Percentiles rank a stretch among this genome's conserved stretches.
Evolutionary conservation across 2,888 invertebrate species (phyloP).

Genomic region (Dicroscelio sp.): DNA sequence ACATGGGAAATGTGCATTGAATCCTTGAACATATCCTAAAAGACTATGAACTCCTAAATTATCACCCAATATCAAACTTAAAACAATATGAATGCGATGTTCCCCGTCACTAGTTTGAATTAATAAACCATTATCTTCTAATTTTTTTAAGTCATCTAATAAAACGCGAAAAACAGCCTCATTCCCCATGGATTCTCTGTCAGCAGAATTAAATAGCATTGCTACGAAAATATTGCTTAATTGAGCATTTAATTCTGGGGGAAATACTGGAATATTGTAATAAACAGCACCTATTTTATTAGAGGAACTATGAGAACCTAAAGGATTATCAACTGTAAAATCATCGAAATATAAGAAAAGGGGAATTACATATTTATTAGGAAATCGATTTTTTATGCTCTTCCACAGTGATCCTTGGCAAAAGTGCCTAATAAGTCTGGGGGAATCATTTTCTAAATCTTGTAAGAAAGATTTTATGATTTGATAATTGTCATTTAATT

Average conservation of each 20-base stretch:
- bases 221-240: conserved; percentile 60
- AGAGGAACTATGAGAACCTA: conserved; percentile 30
- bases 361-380: conserved; percentile 31
- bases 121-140: conserved; percentile 46
- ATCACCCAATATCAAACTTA: conserved; percentile 44
- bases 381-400: conserved; percentile 28
- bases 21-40: conserved; percentile 70
- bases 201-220: conserved; percentile 34
- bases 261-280: conserved; percentile 50
- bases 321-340: conserved; percentile 46
- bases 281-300: conserved; percentile 61
- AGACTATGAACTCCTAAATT: conserved; percentile 67
- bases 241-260: conserved; percentile 11
- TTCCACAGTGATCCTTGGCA: conserved; percentile 60
- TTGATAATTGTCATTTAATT: conserved; percentile 22
- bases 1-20: conserved; percentile 72
- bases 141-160: conserved; percentile 62
- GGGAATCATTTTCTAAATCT: background rate
- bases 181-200: conserved; percentile 36
- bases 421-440: conserved; percentile 16
- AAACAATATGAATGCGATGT: background rate
- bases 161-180: conserved; percentile 31
- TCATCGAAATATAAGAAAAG: conserved; percentile 58
- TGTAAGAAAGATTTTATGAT: conserved; percentile 7
- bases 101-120: background rate